phyloP scores from a whole-genome alignment of 2,797 vertebrate genomes.

The Garrulus glandarius region DNA sequence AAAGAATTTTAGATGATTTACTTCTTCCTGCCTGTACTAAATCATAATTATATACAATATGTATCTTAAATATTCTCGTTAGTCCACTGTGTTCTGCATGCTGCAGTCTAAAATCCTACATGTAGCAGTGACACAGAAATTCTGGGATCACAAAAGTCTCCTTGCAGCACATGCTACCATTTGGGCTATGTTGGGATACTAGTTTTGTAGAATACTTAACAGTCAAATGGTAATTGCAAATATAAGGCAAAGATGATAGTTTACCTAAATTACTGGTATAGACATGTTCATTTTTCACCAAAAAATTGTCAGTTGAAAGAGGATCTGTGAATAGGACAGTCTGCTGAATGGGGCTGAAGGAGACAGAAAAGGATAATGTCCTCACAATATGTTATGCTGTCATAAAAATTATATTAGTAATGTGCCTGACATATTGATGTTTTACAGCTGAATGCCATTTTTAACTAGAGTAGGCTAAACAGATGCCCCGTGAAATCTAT shows the following conservation, averaged over 20 bases:
- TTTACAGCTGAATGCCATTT: slow-evolving; percentile 56
- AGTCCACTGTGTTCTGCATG: neutral
- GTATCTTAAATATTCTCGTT: neutral
- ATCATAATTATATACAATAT: neutral
- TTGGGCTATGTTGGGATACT: neutral
- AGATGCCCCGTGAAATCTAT: slow-evolving; percentile 45
- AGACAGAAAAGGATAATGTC: neutral
- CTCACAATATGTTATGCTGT: slow-evolving; percentile 31
- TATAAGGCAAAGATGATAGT: neutral
- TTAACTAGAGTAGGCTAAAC: slow-evolving; percentile 40
- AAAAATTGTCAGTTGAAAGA: neutral
- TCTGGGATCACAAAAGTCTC: neutral
- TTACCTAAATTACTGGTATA: neutral
- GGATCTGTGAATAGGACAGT: neutral
- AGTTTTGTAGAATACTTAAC: neutral
- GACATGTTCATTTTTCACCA: neutral
- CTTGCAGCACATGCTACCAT: neutral
- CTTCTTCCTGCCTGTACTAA: neutral
- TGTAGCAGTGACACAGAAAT: neutral
- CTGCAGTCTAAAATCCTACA: neutral
- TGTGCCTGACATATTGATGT: slow-evolving; percentile 58
- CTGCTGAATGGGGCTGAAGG: neutral
- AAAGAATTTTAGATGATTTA: neutral
- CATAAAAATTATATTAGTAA: slow-evolving; percentile 59
- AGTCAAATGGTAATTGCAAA: neutral